These are phyloP conservation scores for Pycnonotus jocosus DNA, from an alignment of 2,113 vertebrate species.

Conservation along the genomic window DNA sequence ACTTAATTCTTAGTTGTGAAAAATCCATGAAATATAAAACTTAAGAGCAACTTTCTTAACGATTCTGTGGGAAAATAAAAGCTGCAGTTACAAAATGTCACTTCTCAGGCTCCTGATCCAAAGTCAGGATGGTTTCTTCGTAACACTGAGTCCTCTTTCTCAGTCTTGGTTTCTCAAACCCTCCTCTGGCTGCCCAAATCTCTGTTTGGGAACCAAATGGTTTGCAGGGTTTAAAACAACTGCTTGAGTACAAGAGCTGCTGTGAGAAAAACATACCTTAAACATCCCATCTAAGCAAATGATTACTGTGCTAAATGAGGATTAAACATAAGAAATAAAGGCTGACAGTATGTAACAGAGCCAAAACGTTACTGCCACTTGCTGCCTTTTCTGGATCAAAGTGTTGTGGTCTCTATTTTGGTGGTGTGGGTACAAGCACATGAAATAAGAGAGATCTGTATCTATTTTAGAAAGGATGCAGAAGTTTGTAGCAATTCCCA, in stretches of 20 bases:
- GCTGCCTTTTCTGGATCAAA: background rate
- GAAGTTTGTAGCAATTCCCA: background rate
- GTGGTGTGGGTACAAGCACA: fast-evolving
- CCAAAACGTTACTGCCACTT: background rate
- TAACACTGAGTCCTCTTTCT: background rate
- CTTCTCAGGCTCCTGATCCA: background rate
- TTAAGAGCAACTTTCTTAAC: background rate
- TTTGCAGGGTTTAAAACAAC: background rate
- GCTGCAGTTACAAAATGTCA: background rate
- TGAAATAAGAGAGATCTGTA: background rate
- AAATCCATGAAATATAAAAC: background rate
- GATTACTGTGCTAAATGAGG: background rate
- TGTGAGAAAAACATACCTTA: background rate
- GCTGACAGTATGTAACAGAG: background rate
- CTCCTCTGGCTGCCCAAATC: background rate
- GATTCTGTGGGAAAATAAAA: background rate
- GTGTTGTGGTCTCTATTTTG: background rate
- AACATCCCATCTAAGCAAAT: background rate
- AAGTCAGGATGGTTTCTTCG: background rate
- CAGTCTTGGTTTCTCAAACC: background rate
- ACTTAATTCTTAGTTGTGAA: background rate
- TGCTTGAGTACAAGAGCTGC: background rate
- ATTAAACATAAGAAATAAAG: background rate
- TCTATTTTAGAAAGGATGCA: background rate
- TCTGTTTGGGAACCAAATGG: background rate